Evolutionary conservation across 2,113 vertebrate species (phyloP).

Genomic region (Sylvilagus bachmani): DNA sequence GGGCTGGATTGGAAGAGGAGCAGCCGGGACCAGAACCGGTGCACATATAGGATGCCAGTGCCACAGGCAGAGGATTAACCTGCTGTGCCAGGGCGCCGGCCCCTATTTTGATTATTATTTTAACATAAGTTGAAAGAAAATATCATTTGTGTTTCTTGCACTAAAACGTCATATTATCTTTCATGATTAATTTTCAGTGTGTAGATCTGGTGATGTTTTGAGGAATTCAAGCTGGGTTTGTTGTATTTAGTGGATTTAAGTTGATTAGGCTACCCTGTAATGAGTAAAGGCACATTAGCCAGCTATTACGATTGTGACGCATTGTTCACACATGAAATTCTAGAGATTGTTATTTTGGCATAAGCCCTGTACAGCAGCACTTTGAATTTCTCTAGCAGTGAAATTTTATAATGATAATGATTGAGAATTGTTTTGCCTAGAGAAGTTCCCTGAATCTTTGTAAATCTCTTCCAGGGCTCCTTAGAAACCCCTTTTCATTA

Average conservation of each 20-base stretch:
- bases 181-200: background rate
- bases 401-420: constrained; percentile 14
- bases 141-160: constrained; percentile 9
- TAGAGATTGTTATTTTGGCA: background rate
- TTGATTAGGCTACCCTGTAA: background rate
- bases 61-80: too few relatives aligned
- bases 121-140: background rate
- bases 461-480: constrained; percentile 42
- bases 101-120: background rate
- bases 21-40: too few relatives aligned
- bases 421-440: constrained; percentile 46
- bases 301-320: background rate
- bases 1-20: too few relatives aligned
- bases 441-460: background rate
- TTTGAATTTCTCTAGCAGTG: constrained; percentile 54
- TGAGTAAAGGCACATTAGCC: background rate
- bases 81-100: too few relatives aligned
- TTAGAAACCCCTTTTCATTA: constrained; percentile 33
- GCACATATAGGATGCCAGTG: too few relatives aligned
- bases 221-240: background rate
- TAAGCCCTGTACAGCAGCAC: background rate
- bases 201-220: background rate
- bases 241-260: constrained; percentile 16
- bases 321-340: background rate
- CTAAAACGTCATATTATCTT: background rate